A percentile compares a stretch with the other conserved stretches of the same genome.
These are phyloP conservation scores for Clarias gariepinus DNA, from an alignment of 2,113 vertebrate genomes.

Conservation along the genomic window DNA sequence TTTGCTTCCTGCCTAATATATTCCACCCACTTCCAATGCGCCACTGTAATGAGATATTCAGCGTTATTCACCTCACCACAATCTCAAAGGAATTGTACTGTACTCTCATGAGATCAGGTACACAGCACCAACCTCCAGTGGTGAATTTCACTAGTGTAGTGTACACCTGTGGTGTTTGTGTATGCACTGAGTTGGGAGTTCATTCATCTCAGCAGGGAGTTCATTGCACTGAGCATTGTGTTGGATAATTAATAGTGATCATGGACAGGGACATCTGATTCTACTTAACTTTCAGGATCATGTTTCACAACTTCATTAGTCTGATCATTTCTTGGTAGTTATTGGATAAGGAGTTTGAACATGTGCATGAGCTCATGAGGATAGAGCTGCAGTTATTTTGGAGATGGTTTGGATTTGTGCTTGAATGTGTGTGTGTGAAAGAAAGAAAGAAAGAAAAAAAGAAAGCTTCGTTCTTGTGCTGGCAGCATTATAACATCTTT, in stretches of 20 bases:
- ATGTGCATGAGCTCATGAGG: neutral
- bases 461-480: slow-evolving; percentile 12
- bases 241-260: neutral
- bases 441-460: slow-evolving; percentile 1
- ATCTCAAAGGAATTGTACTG: neutral
- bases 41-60: too few relatives aligned
- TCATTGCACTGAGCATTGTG: neutral
- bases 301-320: neutral
- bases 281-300: neutral
- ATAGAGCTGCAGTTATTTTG: neutral
- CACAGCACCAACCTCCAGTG: neutral
- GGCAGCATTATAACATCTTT: neutral
- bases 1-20: too few relatives aligned
- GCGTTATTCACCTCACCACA: too few relatives aligned
- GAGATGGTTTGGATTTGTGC: neutral
- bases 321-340: neutral
- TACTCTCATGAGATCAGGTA: neutral
- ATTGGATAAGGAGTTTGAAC: neutral
- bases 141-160: neutral
- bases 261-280: neutral
- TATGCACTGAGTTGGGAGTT: neutral
- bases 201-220: neutral
- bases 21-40: too few relatives aligned
- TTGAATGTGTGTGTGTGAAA: slow-evolving; percentile 10
- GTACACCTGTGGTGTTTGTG: neutral